Percentiles rank a stretch among this genome's conserved stretches.
phyloP scores from a whole-genome alignment of 1,140 invertebrate genomes.

The Neotoxoptera formosana region DNA sequence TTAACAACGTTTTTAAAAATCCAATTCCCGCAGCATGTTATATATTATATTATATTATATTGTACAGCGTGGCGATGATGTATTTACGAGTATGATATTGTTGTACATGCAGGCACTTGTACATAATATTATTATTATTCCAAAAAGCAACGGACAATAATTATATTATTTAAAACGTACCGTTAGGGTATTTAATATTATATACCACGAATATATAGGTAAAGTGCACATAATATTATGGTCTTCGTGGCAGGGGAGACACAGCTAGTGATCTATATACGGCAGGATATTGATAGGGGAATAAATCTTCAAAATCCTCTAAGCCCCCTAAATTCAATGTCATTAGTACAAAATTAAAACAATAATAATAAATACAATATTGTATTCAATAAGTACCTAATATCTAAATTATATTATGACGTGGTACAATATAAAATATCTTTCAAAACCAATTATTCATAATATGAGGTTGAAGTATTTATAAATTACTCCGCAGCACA shows the following conservation, averaged over 20 bases:
- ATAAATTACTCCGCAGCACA: neutral
- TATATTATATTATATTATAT: neutral
- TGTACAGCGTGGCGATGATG: neutral
- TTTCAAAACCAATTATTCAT: neutral
- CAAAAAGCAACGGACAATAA: neutral
- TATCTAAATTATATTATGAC: neutral
- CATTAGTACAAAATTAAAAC: neutral
- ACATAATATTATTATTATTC: neutral
- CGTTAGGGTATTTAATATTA: neutral
- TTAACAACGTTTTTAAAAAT: constrained; percentile 15
- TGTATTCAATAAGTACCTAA: neutral
- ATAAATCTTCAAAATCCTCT: neutral
- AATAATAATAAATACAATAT: neutral
- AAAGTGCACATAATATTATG: neutral
- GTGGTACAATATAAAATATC: neutral
- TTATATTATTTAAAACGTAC: neutral
- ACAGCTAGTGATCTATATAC: neutral
- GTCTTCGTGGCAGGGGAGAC: neutral
- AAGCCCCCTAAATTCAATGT: neutral
- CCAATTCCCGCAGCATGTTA: neutral
- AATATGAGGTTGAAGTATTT: neutral
- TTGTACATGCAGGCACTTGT: neutral
- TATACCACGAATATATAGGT: neutral
- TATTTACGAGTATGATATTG: neutral
- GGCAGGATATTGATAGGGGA: neutral